phyloP scores from a whole-genome alignment of 2,888 invertebrate species.

The Plebejus argus region DNA sequence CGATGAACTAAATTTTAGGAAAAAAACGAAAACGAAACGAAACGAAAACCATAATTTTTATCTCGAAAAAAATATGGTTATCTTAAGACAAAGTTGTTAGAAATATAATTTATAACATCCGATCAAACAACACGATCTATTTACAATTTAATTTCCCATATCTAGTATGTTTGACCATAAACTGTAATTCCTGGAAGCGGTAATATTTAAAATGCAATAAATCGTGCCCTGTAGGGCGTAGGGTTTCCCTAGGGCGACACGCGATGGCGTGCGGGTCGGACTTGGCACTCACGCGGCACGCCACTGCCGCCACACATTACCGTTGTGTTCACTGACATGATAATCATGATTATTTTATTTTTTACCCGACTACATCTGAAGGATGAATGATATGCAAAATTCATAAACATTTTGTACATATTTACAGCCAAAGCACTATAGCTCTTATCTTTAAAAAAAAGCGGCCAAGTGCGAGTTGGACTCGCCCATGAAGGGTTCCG shows the following conservation, averaged over 20 bases:
- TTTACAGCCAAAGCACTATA: no score
- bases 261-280: constrained; percentile 16
- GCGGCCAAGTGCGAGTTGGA: no score
- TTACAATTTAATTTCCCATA: background rate
- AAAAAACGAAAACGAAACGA: no score
- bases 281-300: background rate
- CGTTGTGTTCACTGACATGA: background rate
- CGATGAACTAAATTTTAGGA: no score
- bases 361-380: background rate
- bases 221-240: constrained; percentile 1
- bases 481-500: no score
- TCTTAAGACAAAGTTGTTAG: no score
- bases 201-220: constrained; percentile 21
- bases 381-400: background rate
- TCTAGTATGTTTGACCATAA: background rate
- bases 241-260: constrained; percentile 21
- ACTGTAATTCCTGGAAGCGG: background rate
- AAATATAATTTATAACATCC: background rate
- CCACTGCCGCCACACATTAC: background rate
- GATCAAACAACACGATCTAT: background rate
- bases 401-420: no score
- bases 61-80: no score
- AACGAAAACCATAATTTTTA: no score
- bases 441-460: no score
- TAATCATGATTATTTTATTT: constrained; percentile 6